Conservation (phyloP, 2,888 invertebrate genomes). For the Idaea dimidiata region DNA sequence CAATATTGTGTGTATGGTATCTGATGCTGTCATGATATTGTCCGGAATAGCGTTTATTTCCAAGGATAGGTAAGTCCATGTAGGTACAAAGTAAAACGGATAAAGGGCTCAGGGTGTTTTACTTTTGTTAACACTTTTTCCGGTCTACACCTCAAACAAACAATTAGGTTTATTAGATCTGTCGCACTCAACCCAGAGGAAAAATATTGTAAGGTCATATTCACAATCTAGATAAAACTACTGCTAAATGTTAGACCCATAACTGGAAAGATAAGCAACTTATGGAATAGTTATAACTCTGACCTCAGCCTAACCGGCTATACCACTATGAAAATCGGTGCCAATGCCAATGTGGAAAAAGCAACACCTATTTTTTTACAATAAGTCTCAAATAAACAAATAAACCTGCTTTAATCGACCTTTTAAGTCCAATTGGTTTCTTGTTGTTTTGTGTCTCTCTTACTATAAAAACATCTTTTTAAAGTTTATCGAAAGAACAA, state of each 20-base stretch:
- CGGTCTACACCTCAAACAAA: background rate
- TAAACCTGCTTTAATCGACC: conserved; percentile 22
- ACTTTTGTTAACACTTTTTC: too few relatives aligned
- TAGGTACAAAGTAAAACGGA: too few relatives aligned
- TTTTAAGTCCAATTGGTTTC: conserved; percentile 11
- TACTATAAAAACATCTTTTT: background rate
- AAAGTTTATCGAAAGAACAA: background rate
- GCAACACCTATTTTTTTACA: conserved; percentile 13
- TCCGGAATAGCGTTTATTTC: too few relatives aligned
- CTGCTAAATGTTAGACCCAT: conserved; percentile 8
- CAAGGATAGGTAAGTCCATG: too few relatives aligned
- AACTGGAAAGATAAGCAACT: conserved; percentile 11
- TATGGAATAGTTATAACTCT: conserved; percentile 34
- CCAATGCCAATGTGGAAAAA: conserved; percentile 44
- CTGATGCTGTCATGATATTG: too few relatives aligned
- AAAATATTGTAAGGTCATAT: background rate
- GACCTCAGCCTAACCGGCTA: conserved; percentile 47
- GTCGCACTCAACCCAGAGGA: background rate
- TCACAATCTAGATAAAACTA: background rate
- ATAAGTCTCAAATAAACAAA: conserved; percentile 22
- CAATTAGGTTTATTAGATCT: background rate
- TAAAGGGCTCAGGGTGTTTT: too few relatives aligned
- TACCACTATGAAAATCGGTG: conserved; percentile 43
- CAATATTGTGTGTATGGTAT: too few relatives aligned
- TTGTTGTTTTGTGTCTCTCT: background rate